phyloP scores from a whole-genome alignment of 2,888 invertebrate genomes.

The Nasonovia ribisnigri region DNA sequence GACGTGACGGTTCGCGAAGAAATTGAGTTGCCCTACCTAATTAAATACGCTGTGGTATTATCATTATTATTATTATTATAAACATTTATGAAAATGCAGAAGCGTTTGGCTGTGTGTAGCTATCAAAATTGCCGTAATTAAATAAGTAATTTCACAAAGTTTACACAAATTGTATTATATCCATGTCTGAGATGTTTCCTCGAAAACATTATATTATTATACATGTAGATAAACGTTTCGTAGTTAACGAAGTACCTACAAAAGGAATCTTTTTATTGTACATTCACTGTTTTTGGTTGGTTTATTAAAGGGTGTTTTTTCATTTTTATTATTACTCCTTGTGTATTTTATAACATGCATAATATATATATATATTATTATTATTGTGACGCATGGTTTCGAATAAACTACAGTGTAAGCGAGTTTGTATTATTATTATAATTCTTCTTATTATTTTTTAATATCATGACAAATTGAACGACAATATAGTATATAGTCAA shows the following conservation, averaged over 20 bases:
- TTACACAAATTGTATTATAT: conserved; percentile 1
- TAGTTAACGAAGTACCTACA: conserved; percentile 10
- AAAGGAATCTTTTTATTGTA: background rate
- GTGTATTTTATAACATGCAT: background rate
- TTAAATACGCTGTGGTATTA: conserved; percentile 3
- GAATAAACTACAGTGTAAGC: background rate
- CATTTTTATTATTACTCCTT: background rate
- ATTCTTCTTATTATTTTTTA: background rate
- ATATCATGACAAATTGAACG: background rate
- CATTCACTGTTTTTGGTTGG: background rate
- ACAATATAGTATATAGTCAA: background rate
- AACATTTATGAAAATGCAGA: conserved; percentile 1
- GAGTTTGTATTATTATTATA: background rate
- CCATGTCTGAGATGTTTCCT: background rate
- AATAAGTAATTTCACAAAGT: conserved; percentile 34
- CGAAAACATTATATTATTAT: background rate
- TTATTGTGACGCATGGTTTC: background rate
- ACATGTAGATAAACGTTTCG: background rate
- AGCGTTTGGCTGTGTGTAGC: conserved; percentile 1
- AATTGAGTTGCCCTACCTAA: conserved; percentile 12
- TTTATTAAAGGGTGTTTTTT: background rate
- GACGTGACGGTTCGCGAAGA: conserved; percentile 11
- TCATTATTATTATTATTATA: conserved; percentile 19
- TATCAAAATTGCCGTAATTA: conserved; percentile 27
- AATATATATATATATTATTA: background rate